A percentile compares a stretch with the other conserved stretches of the same genome.
These are phyloP conservation scores for Euphydryas editha DNA, from an alignment of 2,888 invertebrate genomes.

Conservation along the genomic window DNA sequence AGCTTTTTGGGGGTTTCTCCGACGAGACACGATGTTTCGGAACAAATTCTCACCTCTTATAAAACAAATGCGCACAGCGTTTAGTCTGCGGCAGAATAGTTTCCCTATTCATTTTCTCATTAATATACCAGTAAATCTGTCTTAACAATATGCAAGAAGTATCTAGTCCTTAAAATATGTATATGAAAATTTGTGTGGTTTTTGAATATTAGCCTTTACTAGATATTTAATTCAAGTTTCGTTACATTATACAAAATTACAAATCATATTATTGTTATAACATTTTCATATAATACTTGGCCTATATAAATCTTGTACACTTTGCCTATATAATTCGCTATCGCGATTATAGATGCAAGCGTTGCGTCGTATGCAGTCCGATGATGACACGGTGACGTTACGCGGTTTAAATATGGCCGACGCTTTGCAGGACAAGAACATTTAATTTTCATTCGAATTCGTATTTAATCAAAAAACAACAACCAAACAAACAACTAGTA, in stretches of 20 bases:
- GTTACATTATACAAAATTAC: neutral
- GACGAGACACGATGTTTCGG: conserved; percentile 29
- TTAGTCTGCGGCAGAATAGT: conserved; percentile 15
- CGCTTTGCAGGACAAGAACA: conserved; percentile 16
- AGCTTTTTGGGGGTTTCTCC: conserved; percentile 54
- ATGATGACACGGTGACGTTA: conserved; percentile 56
- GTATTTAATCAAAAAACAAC: neutral
- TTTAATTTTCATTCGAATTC: conserved; percentile 23
- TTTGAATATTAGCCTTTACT: neutral
- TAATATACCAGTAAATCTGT: neutral
- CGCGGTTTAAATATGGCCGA: conserved; percentile 31
- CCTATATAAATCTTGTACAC: too few relatives aligned
- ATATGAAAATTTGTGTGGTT: neutral
- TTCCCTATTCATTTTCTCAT: conserved; percentile 3
- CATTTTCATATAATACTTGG: too few relatives aligned
- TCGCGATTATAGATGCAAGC: conserved; percentile 57
- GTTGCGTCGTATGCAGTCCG: conserved; percentile 59
- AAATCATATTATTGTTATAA: too few relatives aligned
- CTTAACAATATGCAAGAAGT: too few relatives aligned
- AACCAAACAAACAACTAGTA: neutral
- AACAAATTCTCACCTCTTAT: conserved; percentile 26
- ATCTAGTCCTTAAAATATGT: too few relatives aligned
- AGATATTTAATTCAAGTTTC: neutral
- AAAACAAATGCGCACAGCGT: conserved; percentile 9
- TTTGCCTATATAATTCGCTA: neutral